Conservation (phyloP, 2,888 invertebrate genomes). For the Augiades crinisus region DNA sequence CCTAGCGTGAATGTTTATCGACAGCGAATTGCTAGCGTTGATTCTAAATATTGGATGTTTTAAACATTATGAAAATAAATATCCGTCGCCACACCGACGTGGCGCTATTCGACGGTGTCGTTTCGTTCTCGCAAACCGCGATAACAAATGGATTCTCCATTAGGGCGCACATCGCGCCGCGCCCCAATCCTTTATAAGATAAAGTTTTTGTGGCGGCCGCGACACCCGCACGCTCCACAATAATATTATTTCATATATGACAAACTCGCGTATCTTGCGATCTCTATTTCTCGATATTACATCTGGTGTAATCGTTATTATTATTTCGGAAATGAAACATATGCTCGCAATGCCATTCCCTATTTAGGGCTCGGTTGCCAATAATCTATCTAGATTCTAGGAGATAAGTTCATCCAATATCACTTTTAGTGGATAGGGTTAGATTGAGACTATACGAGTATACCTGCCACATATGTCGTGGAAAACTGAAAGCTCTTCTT, state of each 20-base stretch:
- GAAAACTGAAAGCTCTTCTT: too few species aligned
- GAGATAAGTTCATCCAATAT: too few species aligned
- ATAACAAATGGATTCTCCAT: constrained; percentile 13
- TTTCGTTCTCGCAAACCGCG: not conserved
- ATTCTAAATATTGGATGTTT: too few species aligned
- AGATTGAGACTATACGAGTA: too few species aligned
- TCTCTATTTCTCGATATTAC: constrained; percentile 7
- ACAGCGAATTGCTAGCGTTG: too few species aligned
- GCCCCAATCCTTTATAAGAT: not conserved
- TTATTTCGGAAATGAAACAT: not conserved
- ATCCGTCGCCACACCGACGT: not conserved
- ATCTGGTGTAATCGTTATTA: not conserved
- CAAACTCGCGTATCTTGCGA: constrained; percentile 2
- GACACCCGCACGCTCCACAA: not conserved
- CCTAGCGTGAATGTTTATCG: too few species aligned
- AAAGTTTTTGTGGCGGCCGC: constrained; percentile 3
- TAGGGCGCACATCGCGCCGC: not conserved
- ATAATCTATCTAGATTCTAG: too few species aligned
- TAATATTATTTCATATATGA: constrained; percentile 8
- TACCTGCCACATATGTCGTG: too few species aligned
- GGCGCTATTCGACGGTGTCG: not conserved
- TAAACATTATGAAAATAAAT: not conserved
- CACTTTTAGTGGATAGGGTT: too few species aligned
- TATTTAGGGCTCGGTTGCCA: too few species aligned
- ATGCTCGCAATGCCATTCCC: not conserved